Base-by-base conservation (phyloP, 1,140 invertebrate species). In the Euwallacea similis region DNA sequence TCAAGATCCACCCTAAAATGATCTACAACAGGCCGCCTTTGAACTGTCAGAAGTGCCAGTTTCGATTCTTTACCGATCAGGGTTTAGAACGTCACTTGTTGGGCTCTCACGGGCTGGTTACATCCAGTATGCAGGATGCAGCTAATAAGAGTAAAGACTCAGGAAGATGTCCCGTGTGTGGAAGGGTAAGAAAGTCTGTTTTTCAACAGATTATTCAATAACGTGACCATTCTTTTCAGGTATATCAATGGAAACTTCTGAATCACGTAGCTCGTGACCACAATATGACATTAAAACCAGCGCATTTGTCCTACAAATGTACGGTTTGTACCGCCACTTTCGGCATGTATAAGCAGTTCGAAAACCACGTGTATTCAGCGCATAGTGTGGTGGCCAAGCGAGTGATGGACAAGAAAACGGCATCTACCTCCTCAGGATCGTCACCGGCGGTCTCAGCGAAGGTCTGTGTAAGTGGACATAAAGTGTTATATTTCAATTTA, bases 1-100 rank as follows among this genome's bases (percentile, higher is more conserved):
- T 96, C 62, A 96, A 96, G 84, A 96, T 96, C 78, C 94, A 96
- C 85, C 94, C 94, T 71, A 96, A 96, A 84, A 96, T 96, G 94
- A 95, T 96, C 72, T 94, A 95, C 79, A 96, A 95, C 82, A 86
- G 94, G 83, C 94, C 95, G 71, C 95, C 95, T 43, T 84, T 98
- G 65, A 97, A 97, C 81, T 98, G 95, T 82, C 94, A 96, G 81
- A 96, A 97, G 81, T 98, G 96, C 87, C 93, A 97, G 83, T 96
- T 95, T 82, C 82, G 87, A 68, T 89, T 89, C 78, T 88, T 88
- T 75, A 89, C 87, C 21, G 87, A 89, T 80, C 85, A 96, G 86
- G 95, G 95, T 15, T 82, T 97, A 43, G 95, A 98, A 83, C 85
- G 95, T 77, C 95, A 98, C 88, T 86, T 97, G 73, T 85, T 98